A percentile compares a stretch with the other conserved stretches of the same genome.
Conservation (phyloP, 2,113 vertebrate species). For the Antennarius striatus region DNA sequence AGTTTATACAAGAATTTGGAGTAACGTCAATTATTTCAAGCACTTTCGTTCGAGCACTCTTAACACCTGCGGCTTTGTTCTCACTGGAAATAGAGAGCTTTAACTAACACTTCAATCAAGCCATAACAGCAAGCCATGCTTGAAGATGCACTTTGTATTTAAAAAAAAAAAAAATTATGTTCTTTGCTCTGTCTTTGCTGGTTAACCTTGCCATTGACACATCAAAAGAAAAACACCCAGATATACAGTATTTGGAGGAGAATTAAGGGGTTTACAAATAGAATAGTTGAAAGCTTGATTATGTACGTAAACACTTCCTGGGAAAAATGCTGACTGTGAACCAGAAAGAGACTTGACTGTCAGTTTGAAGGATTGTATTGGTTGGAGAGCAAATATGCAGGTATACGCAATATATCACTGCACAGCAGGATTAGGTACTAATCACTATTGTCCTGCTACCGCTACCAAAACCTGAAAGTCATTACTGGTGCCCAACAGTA, state of each 20-base stretch:
- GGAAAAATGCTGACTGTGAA: slow-evolving; percentile 26
- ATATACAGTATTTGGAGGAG: neutral
- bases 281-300: slow-evolving; percentile 20
- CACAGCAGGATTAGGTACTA: too few species aligned
- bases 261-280: neutral
- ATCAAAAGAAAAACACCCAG: neutral
- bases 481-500: too few species aligned
- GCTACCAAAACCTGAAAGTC: too few species aligned
- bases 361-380: slow-evolving; percentile 14
- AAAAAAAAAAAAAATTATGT: too few species aligned
- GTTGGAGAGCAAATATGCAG: neutral
- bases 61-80: slow-evolving; percentile 4
- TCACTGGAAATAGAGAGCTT: slow-evolving; percentile 5
- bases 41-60: neutral
- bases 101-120: slow-evolving; percentile 38
- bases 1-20: too few species aligned
- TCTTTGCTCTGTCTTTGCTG: too few species aligned
- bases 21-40: too few species aligned
- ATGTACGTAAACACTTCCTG: slow-evolving; percentile 16
- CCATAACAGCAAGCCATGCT: slow-evolving; percentile 22
- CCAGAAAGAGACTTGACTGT: slow-evolving; percentile 12
- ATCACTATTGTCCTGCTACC: too few species aligned
- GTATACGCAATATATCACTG: neutral
- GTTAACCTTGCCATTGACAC: slow-evolving; percentile 5
- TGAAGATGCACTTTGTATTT: slow-evolving; percentile 10